A percentile compares a stretch with the other conserved stretches of the same genome.
Conservation (phyloP, 2,888 invertebrate species). For the Nemotelus nigrinus region DNA sequence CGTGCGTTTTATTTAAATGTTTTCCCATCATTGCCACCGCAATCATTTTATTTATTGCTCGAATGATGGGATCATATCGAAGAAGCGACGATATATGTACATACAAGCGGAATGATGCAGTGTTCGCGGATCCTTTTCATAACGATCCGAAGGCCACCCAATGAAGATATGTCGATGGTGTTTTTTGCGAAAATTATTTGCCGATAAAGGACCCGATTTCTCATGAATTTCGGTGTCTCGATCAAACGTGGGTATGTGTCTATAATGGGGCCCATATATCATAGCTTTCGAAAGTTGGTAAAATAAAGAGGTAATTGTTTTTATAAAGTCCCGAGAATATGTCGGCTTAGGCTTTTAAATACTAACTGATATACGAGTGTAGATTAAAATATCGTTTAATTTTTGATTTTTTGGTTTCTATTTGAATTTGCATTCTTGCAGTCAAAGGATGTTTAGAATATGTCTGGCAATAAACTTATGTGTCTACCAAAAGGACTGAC, state of each 20-base stretch:
- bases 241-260: background rate
- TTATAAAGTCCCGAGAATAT: background rate
- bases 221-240: background rate
- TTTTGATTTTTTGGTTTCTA: too few relatives aligned
- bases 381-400: too few relatives aligned
- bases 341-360: too few relatives aligned
- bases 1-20: background rate
- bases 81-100: background rate
- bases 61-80: background rate
- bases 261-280: background rate
- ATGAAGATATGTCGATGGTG: background rate
- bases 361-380: too few relatives aligned
- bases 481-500: too few relatives aligned
- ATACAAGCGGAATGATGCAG: background rate
- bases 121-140: slow-evolving; percentile 10
- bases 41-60: background rate
- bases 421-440: too few relatives aligned
- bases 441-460: too few relatives aligned
- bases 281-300: background rate
- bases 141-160: slow-evolving; percentile 19
- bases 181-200: background rate
- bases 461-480: too few relatives aligned
- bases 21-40: slow-evolving; percentile 21
- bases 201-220: background rate
- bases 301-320: background rate